Evolutionary conservation across 2,113 vertebrate genomes (phyloP).

Genomic region (Amphiprion ocellaris): DNA sequence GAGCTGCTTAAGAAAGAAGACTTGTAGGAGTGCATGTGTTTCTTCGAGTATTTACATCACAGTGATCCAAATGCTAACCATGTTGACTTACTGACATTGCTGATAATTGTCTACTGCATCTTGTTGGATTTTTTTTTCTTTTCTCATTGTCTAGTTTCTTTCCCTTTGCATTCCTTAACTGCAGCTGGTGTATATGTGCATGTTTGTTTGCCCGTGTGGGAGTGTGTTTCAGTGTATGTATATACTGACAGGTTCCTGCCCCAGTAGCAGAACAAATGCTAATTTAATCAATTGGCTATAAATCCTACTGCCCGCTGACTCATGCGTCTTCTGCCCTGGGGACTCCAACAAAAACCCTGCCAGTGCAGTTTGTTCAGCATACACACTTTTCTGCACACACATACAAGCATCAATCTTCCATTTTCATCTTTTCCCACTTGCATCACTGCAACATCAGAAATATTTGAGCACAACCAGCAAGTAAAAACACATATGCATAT

Average conservation of each 20-base stretch:
- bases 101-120: conserved; percentile 68
- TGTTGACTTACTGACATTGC: conserved; percentile 73
- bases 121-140: conserved; percentile 1
- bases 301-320: conserved; percentile 94
- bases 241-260: conserved; percentile 75
- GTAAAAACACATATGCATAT: conserved; percentile 46
- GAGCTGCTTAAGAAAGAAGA: conserved; percentile 46
- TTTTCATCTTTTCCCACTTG: conserved; percentile 45
- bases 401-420: conserved; percentile 57
- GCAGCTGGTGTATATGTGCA: conserved; percentile 49
- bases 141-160: conserved; percentile 39
- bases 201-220: conserved; percentile 42
- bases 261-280: conserved; percentile 94
- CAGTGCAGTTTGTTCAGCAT: conserved; percentile 83
- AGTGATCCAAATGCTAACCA: conserved; percentile 73
- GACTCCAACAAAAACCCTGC: conserved; percentile 84
- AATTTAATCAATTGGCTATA: conserved; percentile 99
- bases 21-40: conserved; percentile 34
- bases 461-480: conserved; percentile 26
- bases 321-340: conserved; percentile 87
- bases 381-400: conserved; percentile 18
- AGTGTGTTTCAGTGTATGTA: conserved; percentile 63
- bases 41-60: conserved; percentile 70
- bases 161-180: conserved; percentile 21
- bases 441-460: conserved; percentile 51